Base-by-base conservation (phyloP, 1,140 invertebrate genomes). In the Anoplophora glabripennis region DNA sequence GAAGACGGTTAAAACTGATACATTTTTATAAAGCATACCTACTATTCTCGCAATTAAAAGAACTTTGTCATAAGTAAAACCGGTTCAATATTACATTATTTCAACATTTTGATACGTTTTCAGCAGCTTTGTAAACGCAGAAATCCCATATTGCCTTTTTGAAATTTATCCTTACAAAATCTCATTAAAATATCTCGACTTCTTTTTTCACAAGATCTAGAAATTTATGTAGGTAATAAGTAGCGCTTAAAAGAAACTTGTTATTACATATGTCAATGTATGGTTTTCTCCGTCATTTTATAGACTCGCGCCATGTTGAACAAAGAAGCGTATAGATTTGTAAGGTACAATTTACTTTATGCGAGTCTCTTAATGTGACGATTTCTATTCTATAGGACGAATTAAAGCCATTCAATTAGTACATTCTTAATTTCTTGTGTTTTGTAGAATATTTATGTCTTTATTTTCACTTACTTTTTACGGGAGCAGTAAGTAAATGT, bases 401-500 rank as follows among this genome's bases (percentile, higher is more conserved):
- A 68, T 68, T 68, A 68, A 66, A 68, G 58, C 41, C 64, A 66
- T 68, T 66, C 66, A 68, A 68, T 68, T 68, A 66, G 64, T 61
- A 61, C 64, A 60, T 66, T 66, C 56, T 64, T 66, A 65, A 68
- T 68, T 68, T 68, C 64, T 68, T 64, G 53, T 53, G 64, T 59
- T 59, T 58, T 58, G 46, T 57, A 34, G 38, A 49, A 56, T 64
- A 65, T 68, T 68, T 68, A 68, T 65, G 66, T 59, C 61, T 68
- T 59, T 66, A 66, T 66, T 68, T 63, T 58, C 59, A 57, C 59
- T 53, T 42, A 49, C 51, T 64, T 49, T 56, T 53, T 47, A 35
- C 36, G 36, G 38, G 38, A 35, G 44, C 34, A 46, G 59, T 33
- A 48, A 36, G 49, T 46, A 53, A 53, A 62, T 57, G 60, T 62